Conservation (phyloP, 2,888 invertebrate genomes). For the Crematogaster levior region DNA sequence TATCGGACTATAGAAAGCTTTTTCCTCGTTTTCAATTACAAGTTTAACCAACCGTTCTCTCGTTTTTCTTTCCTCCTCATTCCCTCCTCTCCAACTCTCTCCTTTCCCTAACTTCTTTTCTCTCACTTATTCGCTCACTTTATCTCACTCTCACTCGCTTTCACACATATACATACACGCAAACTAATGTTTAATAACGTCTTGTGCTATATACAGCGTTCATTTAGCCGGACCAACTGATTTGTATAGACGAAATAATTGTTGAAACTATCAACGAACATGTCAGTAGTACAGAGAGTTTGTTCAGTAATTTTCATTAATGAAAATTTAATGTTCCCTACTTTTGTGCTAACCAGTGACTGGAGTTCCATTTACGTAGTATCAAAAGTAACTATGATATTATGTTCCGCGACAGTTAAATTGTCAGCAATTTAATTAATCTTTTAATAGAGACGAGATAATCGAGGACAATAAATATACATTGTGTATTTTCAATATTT, state of each 20-base stretch:
- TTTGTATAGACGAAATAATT: constrained; percentile 80
- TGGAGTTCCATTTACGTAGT: neutral
- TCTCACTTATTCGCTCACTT: too few species aligned
- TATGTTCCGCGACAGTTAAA: neutral
- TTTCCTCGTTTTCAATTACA: constrained; percentile 70
- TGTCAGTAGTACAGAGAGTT: constrained; percentile 26
- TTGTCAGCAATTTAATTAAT: neutral
- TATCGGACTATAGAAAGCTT: constrained; percentile 58
- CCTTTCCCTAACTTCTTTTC: neutral
- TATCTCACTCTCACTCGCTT: neutral
- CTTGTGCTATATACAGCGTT: constrained; percentile 63
- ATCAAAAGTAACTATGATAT: neutral
- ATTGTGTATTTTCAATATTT: neutral
- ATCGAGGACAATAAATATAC: neutral
- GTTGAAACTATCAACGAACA: constrained; percentile 64
- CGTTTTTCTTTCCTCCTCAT: constrained; percentile 25
- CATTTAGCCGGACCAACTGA: constrained; percentile 74
- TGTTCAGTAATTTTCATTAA: constrained; percentile 78
- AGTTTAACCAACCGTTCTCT: constrained; percentile 30
- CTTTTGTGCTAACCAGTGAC: constrained; percentile 1
- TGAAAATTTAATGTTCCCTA: constrained; percentile 77
- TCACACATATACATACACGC: neutral
- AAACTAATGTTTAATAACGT: constrained; percentile 42
- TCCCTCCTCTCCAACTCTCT: neutral
- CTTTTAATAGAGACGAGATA: neutral